Evolutionary conservation across 2,113 vertebrate genomes (phyloP).

Genomic region (Pterocles burchelli): DNA sequence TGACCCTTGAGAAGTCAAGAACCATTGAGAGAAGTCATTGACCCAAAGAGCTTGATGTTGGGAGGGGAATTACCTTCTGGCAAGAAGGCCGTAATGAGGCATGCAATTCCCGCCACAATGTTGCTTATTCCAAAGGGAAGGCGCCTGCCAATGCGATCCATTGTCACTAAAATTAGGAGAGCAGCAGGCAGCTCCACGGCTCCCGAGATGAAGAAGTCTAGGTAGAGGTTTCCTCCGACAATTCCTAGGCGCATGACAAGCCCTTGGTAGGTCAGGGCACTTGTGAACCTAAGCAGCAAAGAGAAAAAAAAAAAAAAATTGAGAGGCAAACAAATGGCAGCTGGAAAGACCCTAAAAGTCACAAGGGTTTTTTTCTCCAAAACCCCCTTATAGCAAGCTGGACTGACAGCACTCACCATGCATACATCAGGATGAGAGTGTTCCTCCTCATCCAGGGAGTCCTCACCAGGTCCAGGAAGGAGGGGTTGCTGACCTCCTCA

Average conservation of each 20-base stretch:
- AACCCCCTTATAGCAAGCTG: not conserved
- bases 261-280: slow-evolving; percentile 91
- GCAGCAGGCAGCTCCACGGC: slow-evolving; percentile 87
- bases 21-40: not conserved
- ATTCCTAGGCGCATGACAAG: slow-evolving; percentile 93
- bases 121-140: slow-evolving; percentile 87
- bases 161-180: slow-evolving; percentile 87
- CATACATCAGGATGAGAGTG: slow-evolving; percentile 91
- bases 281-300: slow-evolving; percentile 84
- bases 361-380: not conserved
- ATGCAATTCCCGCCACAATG: slow-evolving; percentile 79
- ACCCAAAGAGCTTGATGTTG: not conserved
- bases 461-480: slow-evolving; percentile 84
- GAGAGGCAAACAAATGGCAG: not conserved
- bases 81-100: slow-evolving; percentile 85
- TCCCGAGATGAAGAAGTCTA: slow-evolving; percentile 89
- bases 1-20: no score
- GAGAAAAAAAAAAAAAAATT: not conserved
- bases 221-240: slow-evolving; percentile 84
- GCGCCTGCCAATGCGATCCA: slow-evolving; percentile 86
- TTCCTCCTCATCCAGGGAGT: slow-evolving; percentile 90
- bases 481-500: slow-evolving; percentile 78
- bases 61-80: slow-evolving; percentile 81
- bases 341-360: not conserved
- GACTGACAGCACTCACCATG: slow-evolving; percentile 80